Conservation (phyloP, 2,888 invertebrate species). For the Exephanes ischioxanthus region DNA sequence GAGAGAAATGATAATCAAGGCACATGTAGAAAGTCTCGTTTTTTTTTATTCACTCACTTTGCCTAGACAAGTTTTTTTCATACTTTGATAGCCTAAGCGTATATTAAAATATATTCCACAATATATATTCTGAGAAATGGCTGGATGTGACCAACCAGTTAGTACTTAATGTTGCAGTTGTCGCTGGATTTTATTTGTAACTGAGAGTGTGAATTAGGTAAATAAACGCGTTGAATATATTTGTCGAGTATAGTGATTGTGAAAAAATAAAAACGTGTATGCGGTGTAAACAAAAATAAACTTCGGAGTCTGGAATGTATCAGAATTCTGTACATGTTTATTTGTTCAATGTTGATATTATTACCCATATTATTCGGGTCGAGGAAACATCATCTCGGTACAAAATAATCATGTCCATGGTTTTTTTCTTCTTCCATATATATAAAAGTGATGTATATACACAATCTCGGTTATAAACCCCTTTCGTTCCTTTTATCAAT, state of each 20-base stretch:
- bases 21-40: slow-evolving; percentile 29
- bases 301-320: slow-evolving; percentile 60
- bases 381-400: slow-evolving; percentile 68
- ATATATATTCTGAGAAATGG: slow-evolving; percentile 36
- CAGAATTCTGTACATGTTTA: slow-evolving; percentile 71
- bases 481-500: background rate
- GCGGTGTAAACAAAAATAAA: slow-evolving; percentile 38
- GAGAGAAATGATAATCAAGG: slow-evolving; percentile 2
- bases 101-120: slow-evolving; percentile 52
- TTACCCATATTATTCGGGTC: slow-evolving; percentile 65
- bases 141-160: slow-evolving; percentile 58
- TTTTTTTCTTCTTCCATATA: slow-evolving; percentile 40
- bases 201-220: slow-evolving; percentile 1
- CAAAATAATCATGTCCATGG: slow-evolving; percentile 64
- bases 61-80: slow-evolving; percentile 17
- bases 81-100: slow-evolving; percentile 22
- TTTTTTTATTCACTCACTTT: slow-evolving; percentile 5
- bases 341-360: slow-evolving; percentile 66
- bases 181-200: slow-evolving; percentile 1
- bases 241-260: background rate
- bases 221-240: background rate
- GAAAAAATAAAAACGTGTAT: background rate
- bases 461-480: slow-evolving; percentile 54
- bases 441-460: slow-evolving; percentile 68
- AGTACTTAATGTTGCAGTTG: slow-evolving; percentile 32